Conservation (phyloP, 2,797 vertebrate species). For the Poecilia gillii region DNA sequence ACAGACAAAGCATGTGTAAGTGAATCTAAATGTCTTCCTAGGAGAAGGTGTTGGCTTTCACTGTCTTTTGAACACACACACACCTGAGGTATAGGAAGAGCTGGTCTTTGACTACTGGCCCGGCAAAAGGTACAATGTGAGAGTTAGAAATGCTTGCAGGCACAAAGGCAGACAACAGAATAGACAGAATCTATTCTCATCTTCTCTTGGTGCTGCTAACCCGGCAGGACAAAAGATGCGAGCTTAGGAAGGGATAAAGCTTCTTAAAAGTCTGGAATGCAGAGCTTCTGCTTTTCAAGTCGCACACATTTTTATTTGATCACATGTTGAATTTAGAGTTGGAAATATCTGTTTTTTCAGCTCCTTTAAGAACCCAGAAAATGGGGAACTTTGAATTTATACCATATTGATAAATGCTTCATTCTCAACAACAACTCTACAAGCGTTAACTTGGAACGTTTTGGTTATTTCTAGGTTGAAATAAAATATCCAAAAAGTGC, state of each 20-base stretch:
- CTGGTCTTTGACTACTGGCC: conserved; percentile 55
- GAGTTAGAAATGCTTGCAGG: conserved; percentile 59
- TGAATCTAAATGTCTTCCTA: conserved; percentile 62
- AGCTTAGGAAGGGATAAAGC: conserved; percentile 32
- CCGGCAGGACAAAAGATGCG: conserved; percentile 55
- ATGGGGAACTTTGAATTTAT: not conserved
- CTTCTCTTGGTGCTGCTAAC: conserved; percentile 59
- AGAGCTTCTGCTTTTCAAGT: conserved; percentile 43
- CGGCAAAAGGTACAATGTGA: conserved; percentile 43
- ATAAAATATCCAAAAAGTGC: not conserved
- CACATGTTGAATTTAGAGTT: not conserved
- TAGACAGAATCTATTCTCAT: conserved; percentile 66
- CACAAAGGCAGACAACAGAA: conserved; percentile 67
- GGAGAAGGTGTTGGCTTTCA: conserved; percentile 76
- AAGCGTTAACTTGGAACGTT: not conserved
- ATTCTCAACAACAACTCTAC: not conserved
- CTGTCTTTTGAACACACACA: conserved; percentile 59
- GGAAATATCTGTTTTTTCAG: not conserved
- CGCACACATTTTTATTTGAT: conserved; percentile 25
- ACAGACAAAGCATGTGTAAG: conserved; percentile 68
- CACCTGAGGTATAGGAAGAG: conserved; percentile 29
- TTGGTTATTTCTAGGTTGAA: not conserved
- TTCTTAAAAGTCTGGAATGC: conserved; percentile 36
- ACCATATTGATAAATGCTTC: not conserved
- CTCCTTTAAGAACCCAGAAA: not conserved